Evolutionary conservation across 37 sponge, comb jelly and placozoan species (phyloP), one percentile per base, ranked within the genome.

Genomic region (Lycopodina hypogea): DNA sequence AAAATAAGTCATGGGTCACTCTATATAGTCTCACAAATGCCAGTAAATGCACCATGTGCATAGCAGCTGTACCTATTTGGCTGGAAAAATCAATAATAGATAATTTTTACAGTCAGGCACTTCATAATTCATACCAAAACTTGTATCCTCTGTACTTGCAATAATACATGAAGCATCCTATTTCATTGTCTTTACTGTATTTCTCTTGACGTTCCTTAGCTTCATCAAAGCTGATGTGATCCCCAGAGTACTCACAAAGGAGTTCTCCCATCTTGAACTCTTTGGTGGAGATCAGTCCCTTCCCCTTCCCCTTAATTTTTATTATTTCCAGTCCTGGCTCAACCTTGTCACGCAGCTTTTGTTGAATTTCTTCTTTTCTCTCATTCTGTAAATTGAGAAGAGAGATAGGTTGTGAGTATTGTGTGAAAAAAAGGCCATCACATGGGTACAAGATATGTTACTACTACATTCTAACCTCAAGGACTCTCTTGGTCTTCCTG

Each of bases 151-250:
- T 83, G 77, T 76, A 76, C 40, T 51, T 40, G 69, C 93, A 96
- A 68, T 88, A 96, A 79, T 96, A 96, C 97, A 96, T 93, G 79
- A 93, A 96, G 80, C 93, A 90, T 24, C 97, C 97, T 34, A 85
- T 83, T 23, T 36, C 15, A 26, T 76, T 21, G 61, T 93, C 79
- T 26, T 74, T 68, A 19, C 22, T 65, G 78, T 96, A 96, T 45
- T 81, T 72, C 63, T 18, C 72, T 53, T 96, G 93, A 59, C 87
- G 78, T 38, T 60, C 1, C 33, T 60, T 78, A 19, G 93, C 97
- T 55, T 90, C 86, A 15, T 74, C 69, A 35, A 74, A 42, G 6
- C 87, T 71, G n/a, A 93, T 81, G 42, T 93, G 87, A 24, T 90
- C 83, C 14, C 97, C 97, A 2, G 88, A 81, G 57, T 96, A 96